These are phyloP conservation scores for Creontiades dilutus DNA, from an alignment of 2,888 invertebrate genomes.

Conservation along the genomic window DNA sequence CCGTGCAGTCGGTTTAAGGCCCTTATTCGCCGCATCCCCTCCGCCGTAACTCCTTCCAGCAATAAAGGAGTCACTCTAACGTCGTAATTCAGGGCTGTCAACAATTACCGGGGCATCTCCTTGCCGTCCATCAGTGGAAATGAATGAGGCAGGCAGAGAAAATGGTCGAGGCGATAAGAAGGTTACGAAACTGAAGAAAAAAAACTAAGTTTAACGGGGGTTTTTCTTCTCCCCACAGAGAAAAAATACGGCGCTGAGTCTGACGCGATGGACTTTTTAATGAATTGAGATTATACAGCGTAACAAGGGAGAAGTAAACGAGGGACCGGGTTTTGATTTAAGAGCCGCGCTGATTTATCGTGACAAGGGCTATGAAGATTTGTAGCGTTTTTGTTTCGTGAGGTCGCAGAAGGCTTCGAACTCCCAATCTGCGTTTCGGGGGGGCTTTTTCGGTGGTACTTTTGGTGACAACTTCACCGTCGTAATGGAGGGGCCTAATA, in stretches of 20 bases:
- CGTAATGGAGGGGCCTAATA: background rate
- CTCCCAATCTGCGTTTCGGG: background rate
- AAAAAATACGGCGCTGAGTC: slow-evolving; percentile 7
- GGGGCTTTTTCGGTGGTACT: background rate
- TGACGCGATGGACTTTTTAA: slow-evolving; percentile 52
- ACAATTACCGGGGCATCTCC: background rate
- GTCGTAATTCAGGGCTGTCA: slow-evolving; percentile 7
- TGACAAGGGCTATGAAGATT: slow-evolving; percentile 59
- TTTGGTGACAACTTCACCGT: background rate
- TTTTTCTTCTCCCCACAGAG: background rate
- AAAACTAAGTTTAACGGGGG: background rate
- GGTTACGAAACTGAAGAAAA: background rate
- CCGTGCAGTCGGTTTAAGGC: no score
- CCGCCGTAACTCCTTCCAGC: background rate
- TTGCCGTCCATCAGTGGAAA: background rate
- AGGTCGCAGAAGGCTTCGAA: slow-evolving; percentile 21
- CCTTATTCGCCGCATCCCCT: no score
- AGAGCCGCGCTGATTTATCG: slow-evolving; percentile 38
- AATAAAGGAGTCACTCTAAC: background rate
- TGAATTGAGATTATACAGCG: slow-evolving; percentile 59
- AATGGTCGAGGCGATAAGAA: slow-evolving; percentile 20
- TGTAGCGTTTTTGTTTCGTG: slow-evolving; percentile 44
- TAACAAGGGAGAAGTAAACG: slow-evolving; percentile 47
- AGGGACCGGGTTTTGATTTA: slow-evolving; percentile 45
- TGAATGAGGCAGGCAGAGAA: background rate